phyloP scores from a whole-genome alignment of 2,797 vertebrate genomes.

The Sarcoramphus papa region DNA sequence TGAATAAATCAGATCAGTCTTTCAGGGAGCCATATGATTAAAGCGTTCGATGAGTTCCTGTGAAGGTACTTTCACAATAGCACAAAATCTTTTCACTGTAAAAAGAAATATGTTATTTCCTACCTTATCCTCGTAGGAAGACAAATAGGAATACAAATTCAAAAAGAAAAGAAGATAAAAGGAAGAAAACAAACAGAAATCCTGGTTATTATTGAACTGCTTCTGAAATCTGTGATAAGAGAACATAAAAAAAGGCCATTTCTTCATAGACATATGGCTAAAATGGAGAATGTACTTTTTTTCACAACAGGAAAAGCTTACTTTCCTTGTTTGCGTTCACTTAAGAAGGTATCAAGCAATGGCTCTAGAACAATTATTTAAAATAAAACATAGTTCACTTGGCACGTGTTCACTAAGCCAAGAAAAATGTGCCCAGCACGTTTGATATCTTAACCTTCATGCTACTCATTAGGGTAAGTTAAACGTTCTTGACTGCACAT shows the following conservation, averaged over 20 bases:
- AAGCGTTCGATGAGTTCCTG: background rate
- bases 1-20: background rate
- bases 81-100: background rate
- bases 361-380: background rate
- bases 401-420: background rate
- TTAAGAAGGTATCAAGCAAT: background rate
- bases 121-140: background rate
- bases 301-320: background rate
- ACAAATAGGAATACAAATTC: background rate
- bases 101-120: background rate
- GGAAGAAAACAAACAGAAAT: background rate
- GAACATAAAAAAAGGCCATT: background rate
- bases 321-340: background rate
- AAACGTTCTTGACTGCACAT: background rate
- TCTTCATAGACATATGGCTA: background rate
- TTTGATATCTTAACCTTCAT: background rate
- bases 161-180: background rate
- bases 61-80: background rate
- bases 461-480: constrained; percentile 7
- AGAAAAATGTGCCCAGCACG: background rate
- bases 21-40: background rate
- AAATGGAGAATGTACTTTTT: background rate
- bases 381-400: background rate
- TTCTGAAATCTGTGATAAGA: background rate
- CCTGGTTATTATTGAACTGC: background rate